phyloP scores from a whole-genome alignment of 2,113 vertebrate species.

The Dicaeum eximium region DNA sequence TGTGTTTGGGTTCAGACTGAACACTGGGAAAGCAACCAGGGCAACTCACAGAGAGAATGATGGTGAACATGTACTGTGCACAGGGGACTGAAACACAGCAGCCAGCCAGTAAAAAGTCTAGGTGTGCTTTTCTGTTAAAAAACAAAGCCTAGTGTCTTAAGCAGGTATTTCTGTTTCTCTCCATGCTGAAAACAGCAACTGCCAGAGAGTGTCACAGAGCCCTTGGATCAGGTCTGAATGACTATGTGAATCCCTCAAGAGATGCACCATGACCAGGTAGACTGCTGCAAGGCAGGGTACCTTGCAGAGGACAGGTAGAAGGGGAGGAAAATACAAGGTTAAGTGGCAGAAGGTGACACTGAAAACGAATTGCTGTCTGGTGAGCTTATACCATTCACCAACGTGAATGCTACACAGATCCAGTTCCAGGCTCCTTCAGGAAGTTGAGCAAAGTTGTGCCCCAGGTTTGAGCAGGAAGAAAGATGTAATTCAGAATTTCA shows the following conservation, averaged over 20 bases:
- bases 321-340: neutral
- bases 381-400: neutral
- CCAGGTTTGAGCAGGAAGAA: neutral
- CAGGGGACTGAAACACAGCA: neutral
- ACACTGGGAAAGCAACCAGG: neutral
- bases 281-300: neutral
- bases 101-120: neutral
- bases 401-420: neutral
- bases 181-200: neutral
- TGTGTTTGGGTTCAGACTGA: neutral
- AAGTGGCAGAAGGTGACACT: neutral
- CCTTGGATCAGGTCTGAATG: neutral
- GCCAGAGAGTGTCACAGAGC: neutral
- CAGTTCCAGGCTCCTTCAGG: conserved; percentile 4
- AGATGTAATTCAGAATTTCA: neutral
- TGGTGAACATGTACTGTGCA: neutral
- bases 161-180: neutral
- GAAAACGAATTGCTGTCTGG: neutral
- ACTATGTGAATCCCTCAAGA: neutral
- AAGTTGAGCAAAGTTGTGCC: neutral
- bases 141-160: conserved; percentile 15
- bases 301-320: neutral
- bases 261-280: neutral
- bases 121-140: neutral
- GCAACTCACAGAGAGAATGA: neutral